These are phyloP conservation scores for Brachionus calyciflorus DNA, from an alignment of 1,140 invertebrate genomes.

Conservation along the genomic window DNA sequence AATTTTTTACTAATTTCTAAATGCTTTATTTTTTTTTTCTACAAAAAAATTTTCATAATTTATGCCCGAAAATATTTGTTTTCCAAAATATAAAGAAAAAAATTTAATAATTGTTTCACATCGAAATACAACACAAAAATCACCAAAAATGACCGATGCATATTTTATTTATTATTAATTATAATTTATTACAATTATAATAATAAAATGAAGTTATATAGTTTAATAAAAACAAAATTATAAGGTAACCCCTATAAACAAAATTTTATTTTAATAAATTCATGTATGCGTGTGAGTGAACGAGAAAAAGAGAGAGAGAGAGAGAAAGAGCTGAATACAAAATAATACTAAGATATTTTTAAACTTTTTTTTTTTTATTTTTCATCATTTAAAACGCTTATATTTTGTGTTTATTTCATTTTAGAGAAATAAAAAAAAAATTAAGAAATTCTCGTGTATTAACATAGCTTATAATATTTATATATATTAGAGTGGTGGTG, in stretches of 20 bases:
- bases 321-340: not conserved
- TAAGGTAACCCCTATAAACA: conserved; percentile 7
- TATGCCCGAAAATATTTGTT: not conserved
- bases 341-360: conserved; percentile 26
- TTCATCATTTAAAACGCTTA: no score
- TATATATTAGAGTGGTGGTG: no score
- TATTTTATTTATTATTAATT: no score
- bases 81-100: not conserved
- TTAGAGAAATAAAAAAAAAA: conserved; percentile 6
- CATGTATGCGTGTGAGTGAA: conserved; percentile 7
- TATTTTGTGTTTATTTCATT: not conserved
- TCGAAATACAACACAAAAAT: not conserved
- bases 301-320: not conserved
- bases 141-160: no score
- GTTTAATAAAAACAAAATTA: no score
- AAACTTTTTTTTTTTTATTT: not conserved
- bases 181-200: no score
- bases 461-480: conserved; percentile 25
- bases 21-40: not conserved
- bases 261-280: not conserved
- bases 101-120: not conserved
- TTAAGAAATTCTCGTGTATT: conserved; percentile 27
- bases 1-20: no score
- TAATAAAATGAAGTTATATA: no score
- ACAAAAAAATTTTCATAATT: not conserved